These are phyloP conservation scores for Piscicola geometra DNA, from an alignment of 2,888 invertebrate species.

Conservation along the genomic window DNA sequence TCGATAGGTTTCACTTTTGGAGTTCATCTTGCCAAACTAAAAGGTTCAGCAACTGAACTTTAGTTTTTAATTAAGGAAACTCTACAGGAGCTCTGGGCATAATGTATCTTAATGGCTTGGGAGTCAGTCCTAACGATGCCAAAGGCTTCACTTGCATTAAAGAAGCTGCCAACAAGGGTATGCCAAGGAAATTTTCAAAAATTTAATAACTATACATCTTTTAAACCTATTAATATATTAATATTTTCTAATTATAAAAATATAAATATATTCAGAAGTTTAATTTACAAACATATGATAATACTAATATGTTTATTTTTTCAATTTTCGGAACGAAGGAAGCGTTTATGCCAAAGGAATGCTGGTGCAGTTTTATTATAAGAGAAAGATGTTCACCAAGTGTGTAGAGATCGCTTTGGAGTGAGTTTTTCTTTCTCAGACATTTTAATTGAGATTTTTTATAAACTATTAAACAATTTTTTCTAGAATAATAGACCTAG, in stretches of 20 bases:
- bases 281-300: not conserved
- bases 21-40: not conserved
- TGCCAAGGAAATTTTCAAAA: too few species aligned
- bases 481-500: conserved; percentile 49
- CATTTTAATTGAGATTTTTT: too few species aligned
- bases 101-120: conserved; percentile 55
- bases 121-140: conserved; percentile 48
- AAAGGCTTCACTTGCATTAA: conserved; percentile 52
- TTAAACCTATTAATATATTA: not conserved
- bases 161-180: conserved; percentile 49
- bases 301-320: not conserved
- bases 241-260: not conserved
- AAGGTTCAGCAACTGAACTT: not conserved
- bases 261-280: not conserved
- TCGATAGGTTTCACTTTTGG: too few species aligned
- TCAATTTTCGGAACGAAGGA: conserved; percentile 52
- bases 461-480: not conserved
- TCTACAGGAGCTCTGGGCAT: conserved; percentile 55
- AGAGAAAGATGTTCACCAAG: conserved; percentile 54
- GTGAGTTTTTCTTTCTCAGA: too few species aligned
- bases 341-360: conserved; percentile 57
- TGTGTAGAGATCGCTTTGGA: conserved; percentile 54
- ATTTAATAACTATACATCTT: not conserved
- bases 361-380: conserved; percentile 54
- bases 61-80: not conserved